Conservation (phyloP, 2,888 invertebrate species). For the Tridacna gigas region DNA sequence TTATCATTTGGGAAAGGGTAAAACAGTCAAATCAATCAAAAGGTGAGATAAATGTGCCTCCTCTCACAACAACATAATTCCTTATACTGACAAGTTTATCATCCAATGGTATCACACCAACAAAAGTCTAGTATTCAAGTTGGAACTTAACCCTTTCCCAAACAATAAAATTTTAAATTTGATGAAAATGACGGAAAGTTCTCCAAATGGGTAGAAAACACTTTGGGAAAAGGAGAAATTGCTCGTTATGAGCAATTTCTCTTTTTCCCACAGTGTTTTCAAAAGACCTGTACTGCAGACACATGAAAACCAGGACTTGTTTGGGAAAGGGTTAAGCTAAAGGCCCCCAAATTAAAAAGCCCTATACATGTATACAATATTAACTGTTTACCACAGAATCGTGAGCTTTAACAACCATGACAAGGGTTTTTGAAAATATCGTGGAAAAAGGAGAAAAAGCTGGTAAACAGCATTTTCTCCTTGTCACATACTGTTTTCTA, state of each 20-base stretch:
- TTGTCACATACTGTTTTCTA: not conserved
- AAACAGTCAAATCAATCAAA: no score
- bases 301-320: not conserved
- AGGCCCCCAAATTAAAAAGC: no score
- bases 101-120: no score
- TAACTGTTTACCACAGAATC: no score
- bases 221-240: not conserved
- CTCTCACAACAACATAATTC: no score
- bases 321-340: not conserved
- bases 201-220: not conserved
- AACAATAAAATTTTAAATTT: not conserved
- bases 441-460: not conserved
- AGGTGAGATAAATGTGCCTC: no score
- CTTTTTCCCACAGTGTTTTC: not conserved
- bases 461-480: not conserved
- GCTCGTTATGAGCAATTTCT: not conserved
- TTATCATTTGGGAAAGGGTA: no score
- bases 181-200: not conserved
- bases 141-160: constrained; percentile 1
- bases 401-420: no score
- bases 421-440: no score
- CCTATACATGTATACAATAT: no score
- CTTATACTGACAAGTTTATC: no score
- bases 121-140: no score
- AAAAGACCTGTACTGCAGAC: not conserved